Evolutionary conservation across 2,888 invertebrate species (phyloP).

Genomic region (Halictus ligatus): DNA sequence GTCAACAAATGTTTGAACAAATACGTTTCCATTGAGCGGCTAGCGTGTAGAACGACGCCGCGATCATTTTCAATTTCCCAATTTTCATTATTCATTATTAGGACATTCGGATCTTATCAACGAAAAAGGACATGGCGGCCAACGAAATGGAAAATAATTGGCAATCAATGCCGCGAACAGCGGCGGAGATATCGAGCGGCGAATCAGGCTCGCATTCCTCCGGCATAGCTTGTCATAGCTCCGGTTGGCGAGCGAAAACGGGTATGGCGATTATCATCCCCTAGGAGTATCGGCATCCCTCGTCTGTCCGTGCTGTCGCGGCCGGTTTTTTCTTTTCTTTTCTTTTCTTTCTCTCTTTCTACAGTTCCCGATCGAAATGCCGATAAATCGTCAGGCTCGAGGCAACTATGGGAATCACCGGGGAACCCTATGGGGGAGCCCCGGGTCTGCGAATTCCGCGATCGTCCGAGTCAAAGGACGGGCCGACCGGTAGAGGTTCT

Average conservation of each 20-base stretch:
- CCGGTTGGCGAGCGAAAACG: background rate
- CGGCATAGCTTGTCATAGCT: background rate
- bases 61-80: no score
- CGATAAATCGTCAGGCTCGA: conserved; percentile 63
- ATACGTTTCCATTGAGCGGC: no score
- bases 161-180: background rate
- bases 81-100: no score
- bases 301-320: background rate
- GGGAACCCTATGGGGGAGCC: conserved; percentile 23
- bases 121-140: no score
- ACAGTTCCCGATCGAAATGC: conserved; percentile 33
- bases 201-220: background rate
- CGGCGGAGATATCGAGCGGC: background rate
- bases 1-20: no score
- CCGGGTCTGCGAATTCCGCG: conserved; percentile 63
- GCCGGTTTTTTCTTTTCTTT: background rate
- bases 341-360: no score
- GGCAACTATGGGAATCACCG: conserved; percentile 54
- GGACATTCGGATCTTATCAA: no score
- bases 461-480: conserved; percentile 68
- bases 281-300: background rate
- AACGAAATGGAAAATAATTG: background rate
- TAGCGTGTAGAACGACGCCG: no score
- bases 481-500: conserved; percentile 66
- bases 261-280: conserved; percentile 8